Conservation (phyloP, 1,140 invertebrate species). For the Sarcophaga peregrina region DNA sequence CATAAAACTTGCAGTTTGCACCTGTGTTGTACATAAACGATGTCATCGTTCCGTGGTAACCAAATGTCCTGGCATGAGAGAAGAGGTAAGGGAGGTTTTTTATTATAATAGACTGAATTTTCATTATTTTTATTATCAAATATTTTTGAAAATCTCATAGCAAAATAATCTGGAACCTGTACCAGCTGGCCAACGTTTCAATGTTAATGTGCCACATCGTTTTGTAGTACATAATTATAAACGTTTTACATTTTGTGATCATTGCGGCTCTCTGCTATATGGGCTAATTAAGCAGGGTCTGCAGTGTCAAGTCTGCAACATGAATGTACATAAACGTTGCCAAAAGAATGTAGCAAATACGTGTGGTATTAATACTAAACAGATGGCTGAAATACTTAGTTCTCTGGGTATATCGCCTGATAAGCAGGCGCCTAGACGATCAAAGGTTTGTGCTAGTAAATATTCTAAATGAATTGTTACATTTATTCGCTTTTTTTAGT, state of each 20-base stretch:
- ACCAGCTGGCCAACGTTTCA: conserved; percentile 85
- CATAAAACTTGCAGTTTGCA: conserved; percentile 72
- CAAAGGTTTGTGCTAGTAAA: conserved; percentile 69
- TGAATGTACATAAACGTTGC: conserved; percentile 99
- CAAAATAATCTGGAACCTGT: conserved; percentile 66
- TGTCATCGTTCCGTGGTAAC: conserved; percentile 94
- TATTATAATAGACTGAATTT: neutral
- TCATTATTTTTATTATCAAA: conserved; percentile 47
- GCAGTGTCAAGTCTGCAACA: conserved; percentile 96
- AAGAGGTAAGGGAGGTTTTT: conserved; percentile 73
- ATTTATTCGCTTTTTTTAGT: conserved; percentile 54
- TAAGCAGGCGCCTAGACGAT: conserved; percentile 77
- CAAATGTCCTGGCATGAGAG: conserved; percentile 95
- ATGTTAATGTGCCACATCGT: conserved; percentile 97
- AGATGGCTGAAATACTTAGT: conserved; percentile 92
- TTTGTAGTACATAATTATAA: conserved; percentile 95
- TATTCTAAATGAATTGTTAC: neutral
- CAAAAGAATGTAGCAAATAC: conserved; percentile 99
- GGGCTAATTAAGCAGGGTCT: conserved; percentile 96
- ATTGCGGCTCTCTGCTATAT: conserved; percentile 91
- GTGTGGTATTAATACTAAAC: conserved; percentile 97
- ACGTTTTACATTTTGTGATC: conserved; percentile 98
- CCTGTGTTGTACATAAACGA: conserved; percentile 97
- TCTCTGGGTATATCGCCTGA: conserved; percentile 93
- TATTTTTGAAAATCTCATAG: conserved; percentile 44